Conservation (phyloP, 2,113 vertebrate species). For the Poeciliopsis retropinna region DNA sequence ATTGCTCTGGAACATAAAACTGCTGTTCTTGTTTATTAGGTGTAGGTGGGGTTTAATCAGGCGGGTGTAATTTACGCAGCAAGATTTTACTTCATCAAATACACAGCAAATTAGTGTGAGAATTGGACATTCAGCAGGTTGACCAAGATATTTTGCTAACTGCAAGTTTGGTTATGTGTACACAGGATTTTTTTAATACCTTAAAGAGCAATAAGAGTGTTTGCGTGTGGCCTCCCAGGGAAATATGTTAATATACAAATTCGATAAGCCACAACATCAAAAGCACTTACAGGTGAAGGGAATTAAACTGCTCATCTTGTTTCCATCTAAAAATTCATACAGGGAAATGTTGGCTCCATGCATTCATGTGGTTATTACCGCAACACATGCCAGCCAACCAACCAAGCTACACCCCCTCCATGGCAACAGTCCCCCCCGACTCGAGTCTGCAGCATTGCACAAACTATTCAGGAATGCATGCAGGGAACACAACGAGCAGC, state of each 20-base stretch:
- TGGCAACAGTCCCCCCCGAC: not conserved
- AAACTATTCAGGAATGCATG: not conserved
- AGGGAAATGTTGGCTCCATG: not conserved
- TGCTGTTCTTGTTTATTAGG: not conserved
- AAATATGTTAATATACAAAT: not conserved
- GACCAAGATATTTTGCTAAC: not conserved
- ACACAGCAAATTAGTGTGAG: not conserved
- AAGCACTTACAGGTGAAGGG: not conserved
- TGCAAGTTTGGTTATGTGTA: not conserved
- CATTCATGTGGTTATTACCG: not conserved
- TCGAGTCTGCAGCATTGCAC: not conserved
- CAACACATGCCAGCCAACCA: not conserved
- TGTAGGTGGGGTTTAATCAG: not conserved
- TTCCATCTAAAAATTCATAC: not conserved
- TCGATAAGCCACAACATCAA: not conserved
- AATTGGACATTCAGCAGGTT: not conserved
- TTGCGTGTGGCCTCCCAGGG: not conserved
- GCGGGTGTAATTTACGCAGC: not conserved
- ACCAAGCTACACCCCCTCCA: conserved; percentile 1
- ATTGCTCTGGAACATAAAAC: not conserved
- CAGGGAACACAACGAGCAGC: not conserved
- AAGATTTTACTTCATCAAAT: not conserved
- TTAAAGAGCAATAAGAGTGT: not conserved
- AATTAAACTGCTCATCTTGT: conserved; percentile 2
- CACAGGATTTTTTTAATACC: not conserved